A percentile compares a stretch with the other conserved stretches of the same genome.
These are phyloP conservation scores for Thysanoteuthis rhombus DNA, from an alignment of 2,888 invertebrate genomes.

Conservation along the genomic window DNA sequence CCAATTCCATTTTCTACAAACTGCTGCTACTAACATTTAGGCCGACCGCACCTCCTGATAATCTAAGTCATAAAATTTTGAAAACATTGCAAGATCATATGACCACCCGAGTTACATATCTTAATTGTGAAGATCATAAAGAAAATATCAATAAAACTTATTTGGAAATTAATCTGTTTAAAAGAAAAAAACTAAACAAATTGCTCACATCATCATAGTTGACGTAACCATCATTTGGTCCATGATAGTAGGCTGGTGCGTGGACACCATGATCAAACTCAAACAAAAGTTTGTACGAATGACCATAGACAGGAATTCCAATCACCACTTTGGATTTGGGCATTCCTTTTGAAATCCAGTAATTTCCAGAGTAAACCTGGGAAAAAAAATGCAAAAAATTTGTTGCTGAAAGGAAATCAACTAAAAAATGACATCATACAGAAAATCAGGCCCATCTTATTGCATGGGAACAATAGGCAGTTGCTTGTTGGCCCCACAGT, in stretches of 20 bases:
- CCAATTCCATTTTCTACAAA: too few species aligned
- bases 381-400: background rate
- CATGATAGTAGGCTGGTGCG: constrained; percentile 40
- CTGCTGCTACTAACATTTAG: too few species aligned
- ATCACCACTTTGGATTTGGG: constrained; percentile 43
- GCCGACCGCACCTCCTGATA: too few species aligned
- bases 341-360: constrained; percentile 43
- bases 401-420: background rate
- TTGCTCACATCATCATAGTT: background rate
- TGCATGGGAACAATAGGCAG: too few species aligned
- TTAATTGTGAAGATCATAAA: background rate
- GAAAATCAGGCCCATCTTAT: too few species aligned
- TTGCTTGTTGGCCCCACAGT: too few species aligned
- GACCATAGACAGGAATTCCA: constrained; percentile 46
- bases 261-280: constrained; percentile 38
- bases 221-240: constrained; percentile 27
- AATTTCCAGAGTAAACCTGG: constrained; percentile 43
- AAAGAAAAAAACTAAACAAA: constrained; percentile 14
- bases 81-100: too few species aligned
- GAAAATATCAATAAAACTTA: background rate
- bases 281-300: constrained; percentile 43
- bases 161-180: constrained; percentile 13
- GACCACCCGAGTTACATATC: background rate
- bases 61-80: too few species aligned
- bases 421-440: background rate